Percentiles rank a stretch among this genome's conserved stretches.
phyloP scores from a whole-genome alignment of 2,113 vertebrate genomes.

The Syngnathus floridae region DNA sequence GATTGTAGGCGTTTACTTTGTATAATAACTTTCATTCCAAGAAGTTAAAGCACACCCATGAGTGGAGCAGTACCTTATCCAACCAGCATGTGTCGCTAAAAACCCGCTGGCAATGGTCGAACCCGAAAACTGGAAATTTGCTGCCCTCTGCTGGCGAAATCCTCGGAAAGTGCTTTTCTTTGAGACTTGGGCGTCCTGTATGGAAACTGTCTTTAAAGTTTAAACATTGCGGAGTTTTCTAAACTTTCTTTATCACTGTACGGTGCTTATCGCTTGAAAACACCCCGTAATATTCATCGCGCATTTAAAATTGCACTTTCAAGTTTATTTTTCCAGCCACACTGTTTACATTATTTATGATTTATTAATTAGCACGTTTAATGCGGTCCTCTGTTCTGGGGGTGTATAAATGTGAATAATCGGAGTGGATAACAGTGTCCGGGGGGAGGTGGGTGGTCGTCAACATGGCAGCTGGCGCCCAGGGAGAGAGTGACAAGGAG shows the following conservation, averaged over 20 bases:
- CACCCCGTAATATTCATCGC: neutral
- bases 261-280: neutral
- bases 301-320: neutral
- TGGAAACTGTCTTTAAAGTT: neutral
- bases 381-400: neutral
- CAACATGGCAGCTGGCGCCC: conserved; percentile 30
- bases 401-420: neutral
- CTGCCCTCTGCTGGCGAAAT: conserved; percentile 51
- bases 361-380: neutral
- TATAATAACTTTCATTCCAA: no score
- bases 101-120: neutral
- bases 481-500: conserved; percentile 65
- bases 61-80: neutral
- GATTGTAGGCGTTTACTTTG: no score
- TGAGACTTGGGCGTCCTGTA: no score
- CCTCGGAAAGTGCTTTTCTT: neutral
- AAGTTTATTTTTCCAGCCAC: neutral
- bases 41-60: no score
- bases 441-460: neutral
- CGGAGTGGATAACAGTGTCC: neutral
- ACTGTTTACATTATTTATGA: neutral
- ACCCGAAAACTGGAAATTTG: conserved; percentile 21
- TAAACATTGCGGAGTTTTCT: neutral
- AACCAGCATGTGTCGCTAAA: conserved; percentile 23
- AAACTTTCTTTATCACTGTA: neutral